These are phyloP conservation scores for Electrona antarctica DNA, from an alignment of 2,113 vertebrate genomes.

Conservation along the genomic window DNA sequence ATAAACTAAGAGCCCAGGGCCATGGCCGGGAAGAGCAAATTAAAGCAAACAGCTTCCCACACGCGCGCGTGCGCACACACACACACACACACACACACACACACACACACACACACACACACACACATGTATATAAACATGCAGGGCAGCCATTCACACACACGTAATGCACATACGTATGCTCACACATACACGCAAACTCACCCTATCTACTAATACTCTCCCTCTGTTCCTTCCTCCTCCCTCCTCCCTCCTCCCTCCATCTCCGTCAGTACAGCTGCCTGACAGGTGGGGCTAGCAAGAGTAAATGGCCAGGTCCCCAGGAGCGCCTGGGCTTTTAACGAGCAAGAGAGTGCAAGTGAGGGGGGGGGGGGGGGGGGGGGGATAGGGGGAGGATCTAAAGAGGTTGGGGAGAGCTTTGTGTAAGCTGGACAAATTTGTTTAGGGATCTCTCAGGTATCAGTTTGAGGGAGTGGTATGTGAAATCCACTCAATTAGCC, in stretches of 20 bases:
- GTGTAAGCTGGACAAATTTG: constrained; percentile 51
- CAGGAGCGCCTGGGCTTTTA: constrained; percentile 5
- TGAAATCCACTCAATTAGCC: constrained; percentile 61
- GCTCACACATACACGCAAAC: no score
- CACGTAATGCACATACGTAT: no score
- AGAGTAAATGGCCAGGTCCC: constrained; percentile 32
- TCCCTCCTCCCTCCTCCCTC: constrained; percentile 10
- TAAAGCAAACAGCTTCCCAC: constrained; percentile 58
- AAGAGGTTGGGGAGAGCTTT: constrained; percentile 47
- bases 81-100: constrained; percentile 4
- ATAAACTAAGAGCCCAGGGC: constrained; percentile 65
- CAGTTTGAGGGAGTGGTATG: constrained; percentile 37
- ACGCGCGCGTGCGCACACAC: background rate
- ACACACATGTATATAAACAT: no score
- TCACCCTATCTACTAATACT: background rate
- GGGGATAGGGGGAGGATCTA: background rate
- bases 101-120: constrained; percentile 6
- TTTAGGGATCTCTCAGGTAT: constrained; percentile 60
- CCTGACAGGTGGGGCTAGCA: constrained; percentile 40
- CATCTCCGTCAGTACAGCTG: constrained; percentile 32
- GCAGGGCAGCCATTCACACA: no score
- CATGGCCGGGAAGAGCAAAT: constrained; percentile 38
- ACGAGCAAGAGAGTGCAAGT: background rate
- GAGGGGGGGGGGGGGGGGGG: background rate
- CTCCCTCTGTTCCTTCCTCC: constrained; percentile 7